Percentiles rank a stretch among this genome's conserved stretches.
Evolutionary conservation across 2,797 vertebrate genomes (phyloP).

Genomic region (Sebastes cheni): DNA sequence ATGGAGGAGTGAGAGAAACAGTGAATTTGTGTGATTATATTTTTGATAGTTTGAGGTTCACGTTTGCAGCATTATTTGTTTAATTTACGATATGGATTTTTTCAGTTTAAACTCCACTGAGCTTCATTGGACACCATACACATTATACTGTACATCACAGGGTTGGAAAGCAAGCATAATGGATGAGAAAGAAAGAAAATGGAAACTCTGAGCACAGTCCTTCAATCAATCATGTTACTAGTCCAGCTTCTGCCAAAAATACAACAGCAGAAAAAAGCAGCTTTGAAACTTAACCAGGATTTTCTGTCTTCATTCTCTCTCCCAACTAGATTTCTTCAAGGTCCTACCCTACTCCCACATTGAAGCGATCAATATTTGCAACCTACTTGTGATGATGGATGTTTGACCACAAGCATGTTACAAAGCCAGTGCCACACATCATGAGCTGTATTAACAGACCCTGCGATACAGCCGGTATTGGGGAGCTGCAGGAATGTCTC

Average conservation of each 20-base stretch:
- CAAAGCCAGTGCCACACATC: slow-evolving; percentile 3
- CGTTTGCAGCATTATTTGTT: background rate
- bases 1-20: background rate
- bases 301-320: slow-evolving; percentile 10
- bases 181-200: background rate
- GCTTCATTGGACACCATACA: background rate
- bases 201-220: background rate
- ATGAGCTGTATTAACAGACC: background rate
- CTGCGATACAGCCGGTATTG: background rate
- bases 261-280: background rate
- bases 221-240: background rate
- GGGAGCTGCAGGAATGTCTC: background rate
- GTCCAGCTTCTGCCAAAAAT: background rate
- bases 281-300: background rate
- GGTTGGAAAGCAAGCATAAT: background rate
- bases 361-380: slow-evolving; percentile 41
- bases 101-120: background rate
- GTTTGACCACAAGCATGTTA: slow-evolving; percentile 15
- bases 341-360: slow-evolving; percentile 5
- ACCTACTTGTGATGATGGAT: slow-evolving; percentile 33
- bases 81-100: background rate
- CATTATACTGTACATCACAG: background rate
- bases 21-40: background rate
- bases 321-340: slow-evolving; percentile 11
- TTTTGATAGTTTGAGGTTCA: background rate